A percentile compares a stretch with the other conserved stretches of the same genome.
Evolutionary conservation across 2,797 vertebrate species (phyloP).

Genomic region (Sebastes wilsoni): DNA sequence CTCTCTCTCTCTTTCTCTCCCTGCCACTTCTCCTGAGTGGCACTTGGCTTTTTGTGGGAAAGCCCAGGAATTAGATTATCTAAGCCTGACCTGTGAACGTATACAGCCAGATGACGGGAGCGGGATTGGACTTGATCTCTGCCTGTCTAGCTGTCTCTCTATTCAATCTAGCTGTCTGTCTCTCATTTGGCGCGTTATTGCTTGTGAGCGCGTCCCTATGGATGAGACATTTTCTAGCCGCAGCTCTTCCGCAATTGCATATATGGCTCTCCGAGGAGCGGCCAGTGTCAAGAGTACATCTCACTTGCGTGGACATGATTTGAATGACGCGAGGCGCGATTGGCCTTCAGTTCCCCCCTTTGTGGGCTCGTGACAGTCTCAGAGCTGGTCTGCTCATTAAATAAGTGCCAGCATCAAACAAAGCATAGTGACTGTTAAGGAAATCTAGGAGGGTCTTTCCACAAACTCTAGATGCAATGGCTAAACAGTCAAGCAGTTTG

Average conservation of each 20-base stretch:
- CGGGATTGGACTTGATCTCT: constrained; percentile 84
- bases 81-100: constrained; percentile 82
- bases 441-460: constrained; percentile 17
- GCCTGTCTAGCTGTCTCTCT: constrained; percentile 84
- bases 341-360: constrained; percentile 63
- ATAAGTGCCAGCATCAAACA: constrained; percentile 52
- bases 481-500: constrained; percentile 38
- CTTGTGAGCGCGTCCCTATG: constrained; percentile 77
- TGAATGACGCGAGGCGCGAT: constrained; percentile 68
- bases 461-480: constrained; percentile 16
- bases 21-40: constrained; percentile 83
- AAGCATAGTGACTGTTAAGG: constrained; percentile 31
- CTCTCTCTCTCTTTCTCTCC: constrained; percentile 26
- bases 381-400: constrained; percentile 63
- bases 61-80: constrained; percentile 86
- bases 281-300: constrained; percentile 74
- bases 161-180: constrained; percentile 86
- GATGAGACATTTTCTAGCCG: constrained; percentile 76
- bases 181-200: constrained; percentile 78
- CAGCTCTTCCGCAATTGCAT: constrained; percentile 69
- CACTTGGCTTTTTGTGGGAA: constrained; percentile 81
- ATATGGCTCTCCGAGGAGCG: constrained; percentile 71
- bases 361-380: constrained; percentile 55
- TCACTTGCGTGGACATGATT: constrained; percentile 75
- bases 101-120: constrained; percentile 79